Base-by-base conservation (phyloP, 2,888 invertebrate genomes). In the Stictocephala bisonia region DNA sequence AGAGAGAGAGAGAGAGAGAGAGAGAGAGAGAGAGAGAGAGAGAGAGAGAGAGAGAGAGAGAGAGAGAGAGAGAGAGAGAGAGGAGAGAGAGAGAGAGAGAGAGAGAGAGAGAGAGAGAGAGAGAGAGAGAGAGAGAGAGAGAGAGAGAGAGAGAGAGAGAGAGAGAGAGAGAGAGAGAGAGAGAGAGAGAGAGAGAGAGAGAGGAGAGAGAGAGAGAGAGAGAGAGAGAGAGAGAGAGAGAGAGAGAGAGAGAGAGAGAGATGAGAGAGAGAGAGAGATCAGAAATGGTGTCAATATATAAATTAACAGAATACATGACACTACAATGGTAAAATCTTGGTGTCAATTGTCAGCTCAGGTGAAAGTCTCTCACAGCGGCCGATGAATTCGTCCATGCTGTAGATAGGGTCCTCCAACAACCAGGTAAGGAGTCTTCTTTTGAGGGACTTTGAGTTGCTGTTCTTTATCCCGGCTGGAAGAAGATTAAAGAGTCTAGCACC, bases 1-100 rank as follows among this genome's bases (percentile, higher is more conserved):
- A 29, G 35, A 35, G 22, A 64, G 29, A 13, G 64, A 31, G 64
- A 18, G 31, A 31, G 35, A 9, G 6, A 11, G 18, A 15, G 35
- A 24, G 53, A 24, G 20, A 20, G 9, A 9, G 53, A 53, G 53
- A 53, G 22, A 24, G 53, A 20, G 53, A 4, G 53, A 22, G 22
- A 22, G 53, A 9, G 22, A 53, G 22, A 22, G 22, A 22, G 53
- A 20, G 2, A 53, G 3, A 53, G 18, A 18, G 4, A 24, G n/a
- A 53, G 24, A 18, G 9, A 53, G 53, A 53, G 53, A 53, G 24
- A 53, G 53, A 7, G 53, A 53, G 53, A 53, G 53, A 53, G 53
- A 53, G 24, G 2, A 35, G 35, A 35, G 35, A 35, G 35, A 35
- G 35, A 13, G 35, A 35, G 35, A 35, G 35, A 13, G 35, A 35